These are phyloP conservation scores for Drosophila histrio DNA, from an alignment of 2,888 invertebrate species.

Conservation along the genomic window DNA sequence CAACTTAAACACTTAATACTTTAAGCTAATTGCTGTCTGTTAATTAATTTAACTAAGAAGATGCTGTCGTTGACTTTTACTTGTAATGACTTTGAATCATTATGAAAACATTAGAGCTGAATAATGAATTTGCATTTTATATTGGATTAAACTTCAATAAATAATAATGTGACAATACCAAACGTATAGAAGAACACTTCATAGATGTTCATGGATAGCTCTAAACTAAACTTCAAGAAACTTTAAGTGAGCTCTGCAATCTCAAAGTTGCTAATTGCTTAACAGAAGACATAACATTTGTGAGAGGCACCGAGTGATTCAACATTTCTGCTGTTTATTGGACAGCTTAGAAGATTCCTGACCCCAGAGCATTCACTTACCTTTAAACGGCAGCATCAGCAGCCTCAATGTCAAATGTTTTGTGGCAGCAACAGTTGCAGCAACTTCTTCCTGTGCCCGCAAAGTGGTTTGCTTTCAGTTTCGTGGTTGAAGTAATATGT, in stretches of 20 bases:
- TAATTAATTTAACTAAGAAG: slow-evolving; percentile 26
- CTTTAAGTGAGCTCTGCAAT: background rate
- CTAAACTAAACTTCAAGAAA: background rate
- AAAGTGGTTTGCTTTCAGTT: slow-evolving; percentile 58
- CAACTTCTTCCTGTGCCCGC: slow-evolving; percentile 62
- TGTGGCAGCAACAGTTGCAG: slow-evolving; percentile 57
- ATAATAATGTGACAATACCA: slow-evolving; percentile 1
- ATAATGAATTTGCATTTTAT: slow-evolving; percentile 27
- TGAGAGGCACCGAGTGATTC: slow-evolving; percentile 55
- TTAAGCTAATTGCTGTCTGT: slow-evolving; percentile 23
- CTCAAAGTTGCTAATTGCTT: background rate
- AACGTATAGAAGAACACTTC: slow-evolving; percentile 4
- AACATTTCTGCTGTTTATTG: slow-evolving; percentile 28
- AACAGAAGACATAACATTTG: slow-evolving; percentile 19
- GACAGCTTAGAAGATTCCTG: slow-evolving; percentile 23
- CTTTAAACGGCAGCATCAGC: slow-evolving; percentile 72
- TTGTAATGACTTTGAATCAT: slow-evolving; percentile 40
- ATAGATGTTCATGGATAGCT: slow-evolving; percentile 9
- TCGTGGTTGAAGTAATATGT: slow-evolving; percentile 65
- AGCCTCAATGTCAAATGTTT: slow-evolving; percentile 64
- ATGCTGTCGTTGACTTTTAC: slow-evolving; percentile 21
- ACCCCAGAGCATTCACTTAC: slow-evolving; percentile 62
- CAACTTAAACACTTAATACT: slow-evolving; percentile 38
- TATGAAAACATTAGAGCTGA: slow-evolving; percentile 9
- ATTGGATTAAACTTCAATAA: slow-evolving; percentile 4